Conservation (phyloP, 1,140 invertebrate species). For the Coenobita brevimanus region DNA sequence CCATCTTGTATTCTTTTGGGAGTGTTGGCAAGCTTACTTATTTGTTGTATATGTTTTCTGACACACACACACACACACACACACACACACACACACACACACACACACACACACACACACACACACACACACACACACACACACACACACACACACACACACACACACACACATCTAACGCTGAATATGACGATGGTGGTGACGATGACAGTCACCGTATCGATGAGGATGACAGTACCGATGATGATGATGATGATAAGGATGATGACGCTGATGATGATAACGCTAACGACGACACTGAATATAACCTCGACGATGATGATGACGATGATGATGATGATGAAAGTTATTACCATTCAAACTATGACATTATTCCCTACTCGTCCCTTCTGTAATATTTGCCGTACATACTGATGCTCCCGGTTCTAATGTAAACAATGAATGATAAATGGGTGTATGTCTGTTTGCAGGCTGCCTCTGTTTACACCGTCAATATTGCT, state of each 20-base stretch:
- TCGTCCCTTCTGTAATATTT: too few relatives aligned
- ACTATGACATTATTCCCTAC: background rate
- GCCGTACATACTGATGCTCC: background rate
- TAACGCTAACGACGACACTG: background rate
- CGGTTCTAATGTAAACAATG: background rate
- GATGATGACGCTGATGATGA: too few relatives aligned
- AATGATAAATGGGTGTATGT: too few relatives aligned
- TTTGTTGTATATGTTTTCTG: background rate
- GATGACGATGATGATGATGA: slow-evolving; percentile 12
- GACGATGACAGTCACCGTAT: background rate
- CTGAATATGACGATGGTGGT: background rate
- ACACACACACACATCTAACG: background rate
- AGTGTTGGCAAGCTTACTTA: background rate
- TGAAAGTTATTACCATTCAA: background rate
- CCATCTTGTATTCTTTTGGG: too few relatives aligned
- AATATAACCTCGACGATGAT: background rate
- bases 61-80: slow-evolving; percentile 43
- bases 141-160: slow-evolving; percentile 34
- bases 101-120: slow-evolving; percentile 39
- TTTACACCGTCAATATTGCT: too few relatives aligned
- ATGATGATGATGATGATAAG: too few relatives aligned
- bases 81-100: slow-evolving; percentile 29
- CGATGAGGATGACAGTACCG: background rate
- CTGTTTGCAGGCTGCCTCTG: too few relatives aligned
- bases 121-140: slow-evolving; percentile 39